These are phyloP conservation scores for Desmodus rotundus DNA, from an alignment of 2,113 vertebrate species.

Conservation along the genomic window DNA sequence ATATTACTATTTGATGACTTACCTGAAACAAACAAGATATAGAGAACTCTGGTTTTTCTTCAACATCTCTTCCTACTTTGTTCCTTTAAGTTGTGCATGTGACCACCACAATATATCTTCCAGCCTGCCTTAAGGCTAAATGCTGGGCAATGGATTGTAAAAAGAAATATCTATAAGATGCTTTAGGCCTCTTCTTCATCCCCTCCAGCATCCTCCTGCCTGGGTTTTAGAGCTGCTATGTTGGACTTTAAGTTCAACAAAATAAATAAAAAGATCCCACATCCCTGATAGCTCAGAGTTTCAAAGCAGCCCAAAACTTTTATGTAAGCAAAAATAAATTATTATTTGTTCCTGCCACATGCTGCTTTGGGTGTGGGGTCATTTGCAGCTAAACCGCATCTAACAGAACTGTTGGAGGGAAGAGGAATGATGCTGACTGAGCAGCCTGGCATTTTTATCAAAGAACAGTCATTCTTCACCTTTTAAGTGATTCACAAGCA, in stretches of 20 bases:
- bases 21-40: not conserved
- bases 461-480: slow-evolving; percentile 70
- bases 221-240: not conserved
- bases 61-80: not conserved
- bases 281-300: not conserved
- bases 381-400: not conserved
- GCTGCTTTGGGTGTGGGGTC: not conserved
- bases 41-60: not conserved
- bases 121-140: not conserved
- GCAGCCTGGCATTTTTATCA: slow-evolving; percentile 61
- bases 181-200: not conserved
- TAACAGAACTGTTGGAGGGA: not conserved
- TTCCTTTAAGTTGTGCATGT: not conserved
- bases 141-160: not conserved
- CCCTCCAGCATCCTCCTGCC: not conserved
- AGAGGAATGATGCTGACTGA: slow-evolving; percentile 6
- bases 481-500: slow-evolving; percentile 74
- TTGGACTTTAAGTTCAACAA: not conserved
- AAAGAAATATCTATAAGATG: not conserved
- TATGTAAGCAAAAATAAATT: not conserved
- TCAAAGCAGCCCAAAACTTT: not conserved
- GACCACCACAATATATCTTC: not conserved
- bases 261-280: not conserved
- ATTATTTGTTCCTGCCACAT: not conserved
- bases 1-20: not conserved